Evolutionary conservation across 1,140 invertebrate genomes (phyloP), one percentile per base, ranked within the genome.

Genomic region (Drosophila kepulauana): DNA sequence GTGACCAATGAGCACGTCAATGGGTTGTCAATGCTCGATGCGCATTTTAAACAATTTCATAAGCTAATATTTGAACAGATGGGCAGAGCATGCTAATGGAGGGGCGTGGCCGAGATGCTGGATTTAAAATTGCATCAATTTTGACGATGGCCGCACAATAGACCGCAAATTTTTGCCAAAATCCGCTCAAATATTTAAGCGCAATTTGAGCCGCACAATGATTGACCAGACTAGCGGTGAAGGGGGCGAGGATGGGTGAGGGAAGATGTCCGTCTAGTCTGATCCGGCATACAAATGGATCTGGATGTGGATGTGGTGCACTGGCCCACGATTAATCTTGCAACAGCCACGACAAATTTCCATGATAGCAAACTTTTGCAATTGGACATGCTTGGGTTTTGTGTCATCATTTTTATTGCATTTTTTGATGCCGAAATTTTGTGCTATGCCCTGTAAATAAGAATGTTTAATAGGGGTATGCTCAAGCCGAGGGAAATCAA

Each of bases 21-120:
- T 57, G 81, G 68, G 63, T 64, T 56, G 52, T 65, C 38, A 30
- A 7, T 63, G 48, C 33, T 20, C 48, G 62, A 43, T 58, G 63
- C 58, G 81, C 77, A 89, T 84, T 89, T 89, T 88, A 89, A 88
- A 88, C 78, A 89, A 87, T 80, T 87, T 75, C 54, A 88, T 84
- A 80, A 87, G 85, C 80, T 73, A 88, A 88, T 88, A 88, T 88
- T 88, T 88, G 84, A 78, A 82, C 84, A 88, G 84, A 88, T 88
- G 84, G 33, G 6, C 52, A 58, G 11, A 25, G 6, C 35, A 41
- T 58, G 25, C 46, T 51, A 77, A 66, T 67, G 70, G 11, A 43
- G n/a, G 41, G 69, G 57, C 38, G 49, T 56, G 65, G 10, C 10
- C 10, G 33, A 10, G 30, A 51, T 15, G 16, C 28, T 11, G 63